A percentile compares a stretch with the other conserved stretches of the same genome.
Conservation (phyloP, 2,888 invertebrate genomes). For the Linnaemya vulpina region DNA sequence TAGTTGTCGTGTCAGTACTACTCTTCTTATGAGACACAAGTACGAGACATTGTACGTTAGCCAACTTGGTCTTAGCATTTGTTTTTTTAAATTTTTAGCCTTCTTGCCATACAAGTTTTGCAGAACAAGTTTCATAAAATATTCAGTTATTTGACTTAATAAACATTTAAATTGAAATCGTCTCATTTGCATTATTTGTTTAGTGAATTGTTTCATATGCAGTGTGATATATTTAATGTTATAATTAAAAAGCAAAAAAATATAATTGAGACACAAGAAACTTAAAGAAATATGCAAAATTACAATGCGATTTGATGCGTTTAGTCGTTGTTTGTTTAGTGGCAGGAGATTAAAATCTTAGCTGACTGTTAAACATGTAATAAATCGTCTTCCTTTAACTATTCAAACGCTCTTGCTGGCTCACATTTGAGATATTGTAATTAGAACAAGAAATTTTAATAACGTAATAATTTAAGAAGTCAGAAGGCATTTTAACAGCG, state of each 20-base stretch:
- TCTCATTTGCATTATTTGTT: conserved; percentile 72
- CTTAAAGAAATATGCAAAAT: background rate
- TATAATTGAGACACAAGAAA: conserved; percentile 10
- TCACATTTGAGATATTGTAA: background rate
- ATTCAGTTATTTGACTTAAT: conserved; percentile 71
- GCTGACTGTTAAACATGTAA: background rate
- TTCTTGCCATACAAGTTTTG: conserved; percentile 17
- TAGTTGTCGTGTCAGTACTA: conserved; percentile 29
- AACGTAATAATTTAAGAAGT: background rate
- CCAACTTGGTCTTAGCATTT: conserved; percentile 7
- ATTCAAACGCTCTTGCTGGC: background rate
- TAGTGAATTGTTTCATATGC: conserved; percentile 62
- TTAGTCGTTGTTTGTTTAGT: background rate
- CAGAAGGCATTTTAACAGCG: background rate
- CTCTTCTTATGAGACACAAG: conserved; percentile 23
- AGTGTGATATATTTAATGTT: conserved; percentile 66
- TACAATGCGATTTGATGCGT: conserved; percentile 1
- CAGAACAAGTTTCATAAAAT: conserved; percentile 64
- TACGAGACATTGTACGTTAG: conserved; percentile 11
- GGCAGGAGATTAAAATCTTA: background rate
- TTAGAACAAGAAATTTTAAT: background rate
- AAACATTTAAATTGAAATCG: conserved; percentile 72
- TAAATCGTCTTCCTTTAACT: background rate
- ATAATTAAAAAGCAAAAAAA: conserved; percentile 58
- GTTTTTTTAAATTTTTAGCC: conserved; percentile 1